A percentile compares a stretch with the other conserved stretches of the same genome.
These are phyloP conservation scores for Pammene aurita DNA, from an alignment of 2,888 invertebrate genomes.

Conservation along the genomic window DNA sequence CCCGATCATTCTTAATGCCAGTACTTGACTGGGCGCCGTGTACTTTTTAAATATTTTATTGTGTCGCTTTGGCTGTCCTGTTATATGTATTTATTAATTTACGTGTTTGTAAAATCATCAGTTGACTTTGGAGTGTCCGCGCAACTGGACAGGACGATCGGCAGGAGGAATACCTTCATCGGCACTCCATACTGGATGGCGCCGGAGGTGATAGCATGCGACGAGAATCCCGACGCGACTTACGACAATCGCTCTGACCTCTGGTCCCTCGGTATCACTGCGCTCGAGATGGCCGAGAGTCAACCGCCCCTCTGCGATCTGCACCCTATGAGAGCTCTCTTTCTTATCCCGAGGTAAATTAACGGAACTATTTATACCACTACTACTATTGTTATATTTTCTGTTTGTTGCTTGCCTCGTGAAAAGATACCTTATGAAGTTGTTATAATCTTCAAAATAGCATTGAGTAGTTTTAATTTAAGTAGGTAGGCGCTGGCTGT, in stretches of 20 bases:
- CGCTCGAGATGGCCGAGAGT: slow-evolving; percentile 99
- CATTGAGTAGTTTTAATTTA: too few relatives aligned
- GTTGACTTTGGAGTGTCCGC: slow-evolving; percentile 99
- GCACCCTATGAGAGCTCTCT: slow-evolving; percentile 99
- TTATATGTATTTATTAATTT: too few relatives aligned
- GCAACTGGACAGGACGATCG: slow-evolving; percentile 99
- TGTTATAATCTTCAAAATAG: too few relatives aligned
- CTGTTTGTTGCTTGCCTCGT: too few relatives aligned
- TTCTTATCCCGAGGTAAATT: slow-evolving; percentile 92
- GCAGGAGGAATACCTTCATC: slow-evolving; percentile 99
- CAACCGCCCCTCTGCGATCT: slow-evolving; percentile 99
- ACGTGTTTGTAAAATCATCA: slow-evolving; percentile 59
- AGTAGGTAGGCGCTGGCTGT: too few relatives aligned
- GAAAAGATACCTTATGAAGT: too few relatives aligned
- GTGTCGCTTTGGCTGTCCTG: too few relatives aligned
- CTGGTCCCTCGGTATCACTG: slow-evolving; percentile 97
- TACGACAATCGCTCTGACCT: slow-evolving; percentile 98
- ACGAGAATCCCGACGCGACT: slow-evolving; percentile 99
- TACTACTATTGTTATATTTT: not conserved
- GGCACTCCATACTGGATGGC: slow-evolving; percentile 99
- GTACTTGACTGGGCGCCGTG: not conserved
- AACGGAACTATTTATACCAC: not conserved
- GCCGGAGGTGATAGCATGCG: slow-evolving; percentile 99
- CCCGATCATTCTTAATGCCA: not conserved
- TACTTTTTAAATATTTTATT: too few relatives aligned